Evolutionary conservation across 2,113 vertebrate genomes (phyloP), one percentile per base, ranked within the genome.

Genomic region (Centropristis striata): DNA sequence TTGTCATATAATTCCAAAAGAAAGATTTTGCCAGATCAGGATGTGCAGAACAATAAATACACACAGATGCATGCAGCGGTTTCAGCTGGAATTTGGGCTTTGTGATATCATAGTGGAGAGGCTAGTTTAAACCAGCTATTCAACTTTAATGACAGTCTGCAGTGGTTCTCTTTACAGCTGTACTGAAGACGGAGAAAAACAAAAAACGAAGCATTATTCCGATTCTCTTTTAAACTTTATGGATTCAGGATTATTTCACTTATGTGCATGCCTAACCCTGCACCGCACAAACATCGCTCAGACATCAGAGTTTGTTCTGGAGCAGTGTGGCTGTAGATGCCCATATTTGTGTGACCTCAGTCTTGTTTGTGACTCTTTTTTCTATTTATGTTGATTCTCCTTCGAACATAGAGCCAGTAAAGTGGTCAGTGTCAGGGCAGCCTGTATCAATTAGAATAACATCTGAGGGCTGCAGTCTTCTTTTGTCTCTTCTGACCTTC

Each of bases 1-100:
- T 71, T 78, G 73, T 78, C 75, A 47, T 27, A 10, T 61, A 32
- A 68, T 49, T 70, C n/a, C 61, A 46, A 55, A 58, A 15, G 6
- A 66, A 67, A 42, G n/a, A n/a, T 27, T 32, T 75, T 63, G 54
- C 46, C 28, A 10, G 54, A 59, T 63, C 46, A 18, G 50, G 42
- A 76, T 0, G 13, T 63, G 54, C 57, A 44, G 64, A 27, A 42
- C 59, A 53, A 41, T 20, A n/a, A 3, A 57, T 36, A 36, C 27
- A 55, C 20, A 39, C 57, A 59, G 20, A 59, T 21, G n/a, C 36
- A 21, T 20, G 12, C 15, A 27, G 69, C 8, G 67, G 3, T 76
- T 82, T 39, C 57, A 67, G 63, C 28, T 51, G 47, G 70, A 71
- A 57, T 44, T 44, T 28, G 47, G 44, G 36, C 16, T 63, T 4